A percentile compares a stretch with the other conserved stretches of the same genome.
These are phyloP conservation scores for Hyles vespertilio DNA, from an alignment of 1,140 invertebrate genomes.

Conservation along the genomic window DNA sequence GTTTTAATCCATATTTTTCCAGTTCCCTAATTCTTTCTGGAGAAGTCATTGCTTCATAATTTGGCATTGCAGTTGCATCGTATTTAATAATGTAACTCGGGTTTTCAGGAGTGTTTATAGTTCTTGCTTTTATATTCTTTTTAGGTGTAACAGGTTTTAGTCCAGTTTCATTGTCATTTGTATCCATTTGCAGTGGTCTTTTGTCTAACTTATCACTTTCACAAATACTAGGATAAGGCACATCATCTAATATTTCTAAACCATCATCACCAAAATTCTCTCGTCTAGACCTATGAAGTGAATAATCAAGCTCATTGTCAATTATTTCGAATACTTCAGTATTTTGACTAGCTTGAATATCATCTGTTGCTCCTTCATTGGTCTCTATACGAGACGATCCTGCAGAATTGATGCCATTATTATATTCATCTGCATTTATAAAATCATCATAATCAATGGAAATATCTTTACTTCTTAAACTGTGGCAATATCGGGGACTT, in stretches of 20 bases:
- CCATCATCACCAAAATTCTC: conserved; percentile 41
- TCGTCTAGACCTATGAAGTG: conserved; percentile 34
- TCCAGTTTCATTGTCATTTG: too few relatives aligned
- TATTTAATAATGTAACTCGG: conserved; percentile 71
- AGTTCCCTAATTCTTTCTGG: conserved; percentile 73
- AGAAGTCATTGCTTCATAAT: conserved; percentile 73
- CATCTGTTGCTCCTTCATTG: background rate
- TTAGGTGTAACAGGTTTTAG: background rate
- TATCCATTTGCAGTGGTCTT: too few relatives aligned
- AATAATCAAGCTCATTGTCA: conserved; percentile 64
- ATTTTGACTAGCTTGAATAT: conserved; percentile 28
- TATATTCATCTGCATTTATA: too few relatives aligned
- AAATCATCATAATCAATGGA: too few relatives aligned
- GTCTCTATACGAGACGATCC: too few relatives aligned
- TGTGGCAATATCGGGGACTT: too few relatives aligned
- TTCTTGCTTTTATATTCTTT: conserved; percentile 4
- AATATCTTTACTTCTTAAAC: too few relatives aligned
- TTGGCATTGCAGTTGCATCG: conserved; percentile 73
- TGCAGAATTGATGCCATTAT: too few relatives aligned
- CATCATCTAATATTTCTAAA: conserved; percentile 37
- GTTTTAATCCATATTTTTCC: conserved; percentile 77
- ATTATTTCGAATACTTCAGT: conserved; percentile 51
- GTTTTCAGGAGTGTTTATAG: conserved; percentile 44
- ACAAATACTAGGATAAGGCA: conserved; percentile 8
- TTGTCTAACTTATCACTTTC: too few relatives aligned